These are phyloP conservation scores for Esox masquinongy DNA, from an alignment of 2,797 vertebrate species.

Conservation along the genomic window DNA sequence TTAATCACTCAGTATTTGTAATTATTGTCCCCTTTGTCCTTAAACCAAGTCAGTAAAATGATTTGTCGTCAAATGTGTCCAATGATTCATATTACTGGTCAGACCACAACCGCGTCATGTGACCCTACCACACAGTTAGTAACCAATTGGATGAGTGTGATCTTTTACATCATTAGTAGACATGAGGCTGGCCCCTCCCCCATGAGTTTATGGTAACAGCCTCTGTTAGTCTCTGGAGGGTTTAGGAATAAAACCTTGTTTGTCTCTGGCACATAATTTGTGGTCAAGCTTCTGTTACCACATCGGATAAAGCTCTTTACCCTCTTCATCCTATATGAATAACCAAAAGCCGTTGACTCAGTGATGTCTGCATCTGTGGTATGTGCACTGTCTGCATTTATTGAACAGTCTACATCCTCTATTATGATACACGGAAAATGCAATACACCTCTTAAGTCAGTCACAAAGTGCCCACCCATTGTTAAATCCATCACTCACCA, in stretches of 20 bases:
- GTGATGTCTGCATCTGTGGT: not conserved
- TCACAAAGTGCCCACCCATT: not conserved
- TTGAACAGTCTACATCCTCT: not conserved
- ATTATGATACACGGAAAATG: not conserved
- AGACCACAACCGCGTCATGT: not conserved
- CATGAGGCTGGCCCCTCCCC: not conserved
- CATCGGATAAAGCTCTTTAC: constrained; percentile 30
- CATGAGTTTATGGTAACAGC: not conserved
- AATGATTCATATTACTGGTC: not conserved
- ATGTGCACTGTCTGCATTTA: not conserved
- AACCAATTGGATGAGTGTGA: not conserved
- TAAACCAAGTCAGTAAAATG: too few relatives aligned
- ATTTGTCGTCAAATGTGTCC: too few relatives aligned
- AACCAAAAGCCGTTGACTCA: constrained; percentile 35
- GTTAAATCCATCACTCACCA: constrained; percentile 79
- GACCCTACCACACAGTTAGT: not conserved
- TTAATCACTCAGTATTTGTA: too few relatives aligned
- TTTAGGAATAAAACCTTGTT: constrained; percentile 12
- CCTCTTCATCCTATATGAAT: constrained; percentile 59
- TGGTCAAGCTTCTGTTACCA: constrained; percentile 49
- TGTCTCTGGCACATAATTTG: constrained; percentile 7
- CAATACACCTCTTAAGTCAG: not conserved
- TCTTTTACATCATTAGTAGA: not conserved
- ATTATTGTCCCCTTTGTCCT: too few relatives aligned
- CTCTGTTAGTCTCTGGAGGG: not conserved